These are phyloP conservation scores for Sesia apiformis DNA, from an alignment of 2,888 invertebrate genomes.

Conservation along the genomic window DNA sequence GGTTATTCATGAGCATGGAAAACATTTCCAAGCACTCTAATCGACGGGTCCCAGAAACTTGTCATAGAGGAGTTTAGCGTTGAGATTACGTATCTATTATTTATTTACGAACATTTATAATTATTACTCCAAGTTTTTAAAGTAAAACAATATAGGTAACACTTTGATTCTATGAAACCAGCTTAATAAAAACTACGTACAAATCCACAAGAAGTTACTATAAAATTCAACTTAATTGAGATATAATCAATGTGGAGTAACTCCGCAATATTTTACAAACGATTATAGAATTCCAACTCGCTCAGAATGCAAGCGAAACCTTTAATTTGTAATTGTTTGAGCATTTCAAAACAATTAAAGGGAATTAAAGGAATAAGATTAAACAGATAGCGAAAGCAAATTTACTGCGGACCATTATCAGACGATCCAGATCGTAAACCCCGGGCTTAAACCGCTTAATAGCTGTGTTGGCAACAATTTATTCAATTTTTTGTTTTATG, in stretches of 20 bases:
- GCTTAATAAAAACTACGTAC: too few species aligned
- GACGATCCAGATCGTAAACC: slow-evolving; percentile 45
- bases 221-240: too few species aligned
- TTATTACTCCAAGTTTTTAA: too few species aligned
- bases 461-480: slow-evolving; percentile 44
- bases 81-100: too few species aligned
- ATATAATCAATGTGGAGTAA: too few species aligned
- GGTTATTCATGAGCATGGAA: slow-evolving; percentile 41
- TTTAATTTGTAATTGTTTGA: neutral
- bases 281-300: neutral
- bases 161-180: too few species aligned
- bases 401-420: slow-evolving; percentile 45
- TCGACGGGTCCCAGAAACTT: slow-evolving; percentile 13
- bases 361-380: slow-evolving; percentile 22
- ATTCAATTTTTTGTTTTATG: slow-evolving; percentile 28
- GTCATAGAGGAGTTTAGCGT: too few species aligned
- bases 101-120: too few species aligned
- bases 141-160: too few species aligned
- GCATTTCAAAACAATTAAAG: slow-evolving; percentile 25
- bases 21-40: slow-evolving; percentile 35
- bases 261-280: too few species aligned
- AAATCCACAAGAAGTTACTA: too few species aligned
- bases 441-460: slow-evolving; percentile 42
- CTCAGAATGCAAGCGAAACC: neutral
- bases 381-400: slow-evolving; percentile 40